Conservation (phyloP, 2,797 vertebrate genomes). For the Falco novaeseelandiae region DNA sequence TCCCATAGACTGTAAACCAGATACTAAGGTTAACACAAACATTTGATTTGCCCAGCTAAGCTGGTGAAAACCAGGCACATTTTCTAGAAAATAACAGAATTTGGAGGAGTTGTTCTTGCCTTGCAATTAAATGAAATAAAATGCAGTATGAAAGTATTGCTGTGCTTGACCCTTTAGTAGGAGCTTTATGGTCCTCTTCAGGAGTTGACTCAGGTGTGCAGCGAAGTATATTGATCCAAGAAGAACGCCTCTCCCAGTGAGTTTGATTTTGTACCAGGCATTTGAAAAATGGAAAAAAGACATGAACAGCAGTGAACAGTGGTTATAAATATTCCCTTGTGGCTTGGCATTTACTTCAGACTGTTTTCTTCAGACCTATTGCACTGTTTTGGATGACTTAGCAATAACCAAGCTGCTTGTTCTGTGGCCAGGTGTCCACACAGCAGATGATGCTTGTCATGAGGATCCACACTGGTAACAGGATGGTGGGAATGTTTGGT, state of each 20-base stretch:
- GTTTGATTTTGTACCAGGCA: background rate
- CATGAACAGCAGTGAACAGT: background rate
- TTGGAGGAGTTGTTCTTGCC: background rate
- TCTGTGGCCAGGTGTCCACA: background rate
- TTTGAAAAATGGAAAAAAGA: background rate
- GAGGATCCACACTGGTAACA: background rate
- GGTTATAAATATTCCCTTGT: background rate
- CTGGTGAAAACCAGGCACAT: background rate
- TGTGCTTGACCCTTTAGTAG: background rate
- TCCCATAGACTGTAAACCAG: background rate
- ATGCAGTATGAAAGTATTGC: background rate
- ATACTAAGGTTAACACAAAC: background rate
- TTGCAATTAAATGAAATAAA: background rate
- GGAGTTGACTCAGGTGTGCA: background rate
- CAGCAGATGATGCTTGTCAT: background rate
- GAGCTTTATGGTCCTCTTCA: background rate
- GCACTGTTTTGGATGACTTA: background rate
- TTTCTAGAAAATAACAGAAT: background rate
- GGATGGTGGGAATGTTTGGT: background rate
- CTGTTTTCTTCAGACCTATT: background rate
- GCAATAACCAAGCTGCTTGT: background rate
- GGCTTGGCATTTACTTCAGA: background rate
- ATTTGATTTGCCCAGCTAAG: background rate
- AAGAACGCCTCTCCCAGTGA: background rate
- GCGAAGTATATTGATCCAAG: fast-evolving